A percentile compares a stretch with the other conserved stretches of the same genome.
Conservation (phyloP, 2,888 invertebrate genomes). For the Leptopilina drosophilae region DNA sequence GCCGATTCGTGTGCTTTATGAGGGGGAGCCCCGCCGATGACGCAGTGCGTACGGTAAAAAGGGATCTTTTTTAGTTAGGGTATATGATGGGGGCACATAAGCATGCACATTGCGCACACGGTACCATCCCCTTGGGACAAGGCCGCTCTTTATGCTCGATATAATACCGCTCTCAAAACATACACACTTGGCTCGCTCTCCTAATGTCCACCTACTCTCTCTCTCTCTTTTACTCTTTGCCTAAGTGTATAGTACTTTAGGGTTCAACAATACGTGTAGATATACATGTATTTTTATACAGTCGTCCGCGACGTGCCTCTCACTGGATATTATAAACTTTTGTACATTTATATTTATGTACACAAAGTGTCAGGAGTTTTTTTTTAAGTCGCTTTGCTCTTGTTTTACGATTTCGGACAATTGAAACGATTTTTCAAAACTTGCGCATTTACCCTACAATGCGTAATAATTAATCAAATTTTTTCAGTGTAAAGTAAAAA, state of each 20-base stretch:
- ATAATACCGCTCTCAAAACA: constrained; percentile 77
- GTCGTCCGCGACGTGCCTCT: neutral
- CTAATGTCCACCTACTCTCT: constrained; percentile 45
- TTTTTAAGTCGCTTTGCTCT: constrained; percentile 1
- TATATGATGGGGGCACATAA: constrained; percentile 63
- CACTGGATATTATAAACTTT: neutral
- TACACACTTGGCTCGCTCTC: constrained; percentile 70
- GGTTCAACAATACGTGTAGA: constrained; percentile 35
- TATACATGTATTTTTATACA: constrained; percentile 11
- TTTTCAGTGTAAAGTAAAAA: too few species aligned
- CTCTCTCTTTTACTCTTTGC: constrained; percentile 35
- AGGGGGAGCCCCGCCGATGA: constrained; percentile 50
- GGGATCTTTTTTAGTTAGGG: constrained; percentile 56
- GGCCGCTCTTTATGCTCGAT: constrained; percentile 77
- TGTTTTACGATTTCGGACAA: constrained; percentile 30
- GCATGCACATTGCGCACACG: constrained; percentile 68
- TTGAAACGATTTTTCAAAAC: neutral
- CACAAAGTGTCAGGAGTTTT: neutral
- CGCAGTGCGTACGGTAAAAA: constrained; percentile 42
- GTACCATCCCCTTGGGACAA: constrained; percentile 70
- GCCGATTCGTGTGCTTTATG: constrained; percentile 60
- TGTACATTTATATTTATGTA: neutral
- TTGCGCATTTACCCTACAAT: too few species aligned
- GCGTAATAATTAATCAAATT: too few species aligned
- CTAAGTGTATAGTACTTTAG: constrained; percentile 6